Evolutionary conservation across 2,888 invertebrate species (phyloP).

Genomic region (Hypercompe scribonia): DNA sequence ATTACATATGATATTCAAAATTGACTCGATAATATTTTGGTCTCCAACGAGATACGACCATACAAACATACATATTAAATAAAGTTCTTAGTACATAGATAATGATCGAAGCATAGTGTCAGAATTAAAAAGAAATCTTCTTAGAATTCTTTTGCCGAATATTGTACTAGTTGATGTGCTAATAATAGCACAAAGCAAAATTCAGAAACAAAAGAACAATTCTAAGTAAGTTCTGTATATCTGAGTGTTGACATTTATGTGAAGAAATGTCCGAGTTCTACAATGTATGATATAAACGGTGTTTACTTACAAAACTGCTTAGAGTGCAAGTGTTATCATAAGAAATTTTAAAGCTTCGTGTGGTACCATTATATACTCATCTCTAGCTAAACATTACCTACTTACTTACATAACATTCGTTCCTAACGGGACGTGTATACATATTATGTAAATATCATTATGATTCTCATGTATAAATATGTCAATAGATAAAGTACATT

Average conservation of each 20-base stretch:
- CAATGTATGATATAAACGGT: slow-evolving; percentile 63
- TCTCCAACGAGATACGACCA: slow-evolving; percentile 73
- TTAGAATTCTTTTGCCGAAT: slow-evolving; percentile 23
- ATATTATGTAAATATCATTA: slow-evolving; percentile 85
- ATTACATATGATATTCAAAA: slow-evolving; percentile 77
- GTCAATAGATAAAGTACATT: slow-evolving; percentile 83
- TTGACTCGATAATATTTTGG: slow-evolving; percentile 82
- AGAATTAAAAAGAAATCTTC: slow-evolving; percentile 19
- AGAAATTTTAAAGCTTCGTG: slow-evolving; percentile 87
- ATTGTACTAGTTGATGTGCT: slow-evolving; percentile 23
- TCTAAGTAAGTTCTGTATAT: slow-evolving; percentile 10
- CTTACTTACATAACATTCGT: slow-evolving; percentile 85
- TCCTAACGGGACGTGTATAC: slow-evolving; percentile 87
- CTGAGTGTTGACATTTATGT: slow-evolving; percentile 31
- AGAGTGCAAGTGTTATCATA: slow-evolving; percentile 86
- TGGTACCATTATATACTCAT: slow-evolving; percentile 83
- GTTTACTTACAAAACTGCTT: slow-evolving; percentile 80
- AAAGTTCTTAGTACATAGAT: slow-evolving; percentile 45
- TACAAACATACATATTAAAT: slow-evolving; percentile 49
- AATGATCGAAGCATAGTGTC: slow-evolving; percentile 46
- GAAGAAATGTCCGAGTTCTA: slow-evolving; percentile 54
- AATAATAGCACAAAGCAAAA: slow-evolving; percentile 35
- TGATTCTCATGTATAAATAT: slow-evolving; percentile 85
- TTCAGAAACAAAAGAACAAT: slow-evolving; percentile 31
- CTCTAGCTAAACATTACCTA: slow-evolving; percentile 83